These are phyloP conservation scores for Pachliopta kotzebuea DNA, from an alignment of 2,888 invertebrate genomes.

Conservation along the genomic window DNA sequence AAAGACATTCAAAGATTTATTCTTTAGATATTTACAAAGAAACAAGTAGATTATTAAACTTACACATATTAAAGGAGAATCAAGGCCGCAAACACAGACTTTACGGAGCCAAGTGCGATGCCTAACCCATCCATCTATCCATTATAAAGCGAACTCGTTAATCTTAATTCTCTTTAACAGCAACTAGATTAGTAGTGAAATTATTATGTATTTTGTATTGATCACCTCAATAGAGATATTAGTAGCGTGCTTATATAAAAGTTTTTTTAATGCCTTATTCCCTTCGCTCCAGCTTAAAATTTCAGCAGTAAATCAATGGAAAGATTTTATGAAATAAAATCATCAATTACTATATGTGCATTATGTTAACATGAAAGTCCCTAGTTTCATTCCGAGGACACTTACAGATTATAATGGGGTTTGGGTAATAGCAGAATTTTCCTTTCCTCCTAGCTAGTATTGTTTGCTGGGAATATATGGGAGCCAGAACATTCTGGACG, in stretches of 20 bases:
- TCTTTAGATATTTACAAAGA: too few species aligned
- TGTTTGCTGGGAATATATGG: too few species aligned
- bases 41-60: background rate
- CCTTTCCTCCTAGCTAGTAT: too few species aligned
- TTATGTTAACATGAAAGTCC: too few species aligned
- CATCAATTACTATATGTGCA: background rate
- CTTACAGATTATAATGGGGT: too few species aligned
- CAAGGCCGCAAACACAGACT: constrained; percentile 34
- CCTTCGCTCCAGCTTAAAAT: background rate
- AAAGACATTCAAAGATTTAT: background rate
- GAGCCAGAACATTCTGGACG: too few species aligned
- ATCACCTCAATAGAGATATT: constrained; percentile 4
- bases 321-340: background rate
- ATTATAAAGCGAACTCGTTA: constrained; percentile 22
- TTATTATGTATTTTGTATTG: constrained; percentile 29
- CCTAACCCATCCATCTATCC: constrained; percentile 26
- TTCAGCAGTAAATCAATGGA: background rate
- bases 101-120: constrained; percentile 33
- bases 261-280: background rate
- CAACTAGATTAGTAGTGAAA: constrained; percentile 54
- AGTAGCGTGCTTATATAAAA: constrained; percentile 5
- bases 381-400: too few species aligned
- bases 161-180: constrained; percentile 42
- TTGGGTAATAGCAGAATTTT: background rate
- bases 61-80: constrained; percentile 2